These are phyloP conservation scores for Andrena bicolor DNA, from an alignment of 2,888 invertebrate genomes.

Conservation along the genomic window DNA sequence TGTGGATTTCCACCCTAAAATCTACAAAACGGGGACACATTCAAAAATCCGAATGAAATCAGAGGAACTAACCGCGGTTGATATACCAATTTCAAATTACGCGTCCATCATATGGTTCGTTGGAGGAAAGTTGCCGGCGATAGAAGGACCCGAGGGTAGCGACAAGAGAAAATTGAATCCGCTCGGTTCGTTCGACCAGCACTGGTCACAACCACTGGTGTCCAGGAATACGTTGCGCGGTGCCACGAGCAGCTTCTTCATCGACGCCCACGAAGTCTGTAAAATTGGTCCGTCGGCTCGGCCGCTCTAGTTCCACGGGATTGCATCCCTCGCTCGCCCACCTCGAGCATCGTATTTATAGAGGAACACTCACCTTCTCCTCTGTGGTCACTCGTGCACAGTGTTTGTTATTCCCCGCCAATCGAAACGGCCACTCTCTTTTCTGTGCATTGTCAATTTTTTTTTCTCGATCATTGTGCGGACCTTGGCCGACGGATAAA, in stretches of 20 bases:
- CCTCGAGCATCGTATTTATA: conserved; percentile 81
- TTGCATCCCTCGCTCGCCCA: conserved; percentile 79
- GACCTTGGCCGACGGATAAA: too few species aligned
- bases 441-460: background rate
- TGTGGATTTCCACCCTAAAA: too few species aligned
- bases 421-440: background rate
- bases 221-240: conserved; percentile 12
- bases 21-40: too few species aligned
- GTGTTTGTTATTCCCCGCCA: conserved; percentile 46
- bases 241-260: conserved; percentile 50
- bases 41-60: too few species aligned
- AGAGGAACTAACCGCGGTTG: too few species aligned
- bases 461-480: too few species aligned
- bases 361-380: conserved; percentile 70
- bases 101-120: background rate
- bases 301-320: conserved; percentile 76
- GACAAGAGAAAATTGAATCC: conserved; percentile 22
- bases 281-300: conserved; percentile 63
- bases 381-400: conserved; percentile 14
- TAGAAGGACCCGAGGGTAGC: background rate
- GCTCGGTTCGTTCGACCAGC: background rate
- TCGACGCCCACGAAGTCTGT: conserved; percentile 62
- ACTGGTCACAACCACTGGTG: background rate
- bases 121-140: background rate
- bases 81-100: background rate